These are phyloP conservation scores for Zaprionus bogoriensis DNA, from an alignment of 2,888 invertebrate genomes.

Conservation along the genomic window DNA sequence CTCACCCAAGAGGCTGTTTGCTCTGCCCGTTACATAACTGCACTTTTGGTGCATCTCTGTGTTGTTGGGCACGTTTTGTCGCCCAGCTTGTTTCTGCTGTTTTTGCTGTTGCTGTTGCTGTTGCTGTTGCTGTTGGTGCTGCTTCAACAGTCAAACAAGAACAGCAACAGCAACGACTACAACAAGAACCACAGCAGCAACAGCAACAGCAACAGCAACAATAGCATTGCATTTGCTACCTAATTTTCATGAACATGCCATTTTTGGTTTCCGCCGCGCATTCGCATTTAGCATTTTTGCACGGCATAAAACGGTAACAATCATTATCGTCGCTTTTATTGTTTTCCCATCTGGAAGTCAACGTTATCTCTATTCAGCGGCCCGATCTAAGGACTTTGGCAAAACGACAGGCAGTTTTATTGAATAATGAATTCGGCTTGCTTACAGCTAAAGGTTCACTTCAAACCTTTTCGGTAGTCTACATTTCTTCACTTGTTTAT, in stretches of 20 bases:
- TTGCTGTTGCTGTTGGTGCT: slow-evolving; percentile 26
- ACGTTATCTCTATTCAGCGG: slow-evolving; percentile 36
- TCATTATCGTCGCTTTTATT: slow-evolving; percentile 60
- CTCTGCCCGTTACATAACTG: slow-evolving; percentile 68
- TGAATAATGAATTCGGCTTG: not conserved
- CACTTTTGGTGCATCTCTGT: slow-evolving; percentile 64
- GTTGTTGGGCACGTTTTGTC: slow-evolving; percentile 64
- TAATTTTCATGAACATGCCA: slow-evolving; percentile 63
- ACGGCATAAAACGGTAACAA: slow-evolving; percentile 62
- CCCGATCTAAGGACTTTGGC: slow-evolving; percentile 30
- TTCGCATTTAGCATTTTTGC: slow-evolving; percentile 61
- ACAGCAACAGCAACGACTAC: not conserved
- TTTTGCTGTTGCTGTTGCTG: slow-evolving; percentile 19
- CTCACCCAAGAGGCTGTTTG: slow-evolving; percentile 57
- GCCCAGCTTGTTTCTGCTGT: slow-evolving; percentile 52
- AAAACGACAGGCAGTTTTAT: not conserved
- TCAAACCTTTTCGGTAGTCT: not conserved
- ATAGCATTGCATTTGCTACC: slow-evolving; percentile 43
- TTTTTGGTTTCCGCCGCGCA: slow-evolving; percentile 51
- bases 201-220: slow-evolving; percentile 8
- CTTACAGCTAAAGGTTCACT: not conserved
- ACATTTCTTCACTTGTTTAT: too few relatives aligned
- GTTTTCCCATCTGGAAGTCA: slow-evolving; percentile 53
- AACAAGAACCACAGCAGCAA: slow-evolving; percentile 1
- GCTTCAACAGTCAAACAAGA: slow-evolving; percentile 29